A percentile compares a stretch with the other conserved stretches of the same genome.
Conservation (phyloP, 1,140 invertebrate species). For the Psilanteris sp. region DNA sequence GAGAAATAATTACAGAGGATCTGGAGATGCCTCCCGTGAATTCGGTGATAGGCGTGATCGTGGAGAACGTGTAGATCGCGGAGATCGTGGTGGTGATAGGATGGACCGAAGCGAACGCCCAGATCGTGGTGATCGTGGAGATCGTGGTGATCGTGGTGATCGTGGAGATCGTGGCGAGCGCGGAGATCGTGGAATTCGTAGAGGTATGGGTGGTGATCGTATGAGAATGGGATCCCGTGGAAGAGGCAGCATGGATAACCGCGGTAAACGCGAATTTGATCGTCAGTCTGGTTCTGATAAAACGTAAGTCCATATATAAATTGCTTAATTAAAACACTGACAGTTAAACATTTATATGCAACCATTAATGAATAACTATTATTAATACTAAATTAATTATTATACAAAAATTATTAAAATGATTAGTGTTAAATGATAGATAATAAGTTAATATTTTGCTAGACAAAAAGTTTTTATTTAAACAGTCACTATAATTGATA, state of each 20-base stretch:
- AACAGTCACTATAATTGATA: slow-evolving; percentile 22
- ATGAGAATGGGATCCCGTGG: slow-evolving; percentile 79
- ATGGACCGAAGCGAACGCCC: slow-evolving; percentile 50
- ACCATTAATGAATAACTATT: no score
- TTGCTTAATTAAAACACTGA: no score
- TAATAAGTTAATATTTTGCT: neutral
- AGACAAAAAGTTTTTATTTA: no score
- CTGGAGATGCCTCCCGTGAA: slow-evolving; percentile 68
- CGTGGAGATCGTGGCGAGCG: slow-evolving; percentile 67
- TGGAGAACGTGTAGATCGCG: slow-evolving; percentile 63
- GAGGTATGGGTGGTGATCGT: slow-evolving; percentile 74
- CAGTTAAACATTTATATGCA: neutral
- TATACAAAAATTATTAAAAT: neutral
- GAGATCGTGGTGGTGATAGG: slow-evolving; percentile 67
- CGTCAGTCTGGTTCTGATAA: slow-evolving; percentile 96
- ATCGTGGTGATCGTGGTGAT: slow-evolving; percentile 72
- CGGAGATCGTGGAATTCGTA: slow-evolving; percentile 75
- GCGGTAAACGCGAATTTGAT: slow-evolving; percentile 95
- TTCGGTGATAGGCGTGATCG: slow-evolving; percentile 68
- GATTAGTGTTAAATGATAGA: neutral
- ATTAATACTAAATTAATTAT: no score
- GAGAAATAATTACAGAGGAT: slow-evolving; percentile 68
- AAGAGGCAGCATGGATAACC: slow-evolving; percentile 83
- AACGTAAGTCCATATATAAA: slow-evolving; percentile 83
- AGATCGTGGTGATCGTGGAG: slow-evolving; percentile 53